These are phyloP conservation scores for Cettia cetti DNA, from an alignment of 2,113 vertebrate genomes.

Conservation along the genomic window DNA sequence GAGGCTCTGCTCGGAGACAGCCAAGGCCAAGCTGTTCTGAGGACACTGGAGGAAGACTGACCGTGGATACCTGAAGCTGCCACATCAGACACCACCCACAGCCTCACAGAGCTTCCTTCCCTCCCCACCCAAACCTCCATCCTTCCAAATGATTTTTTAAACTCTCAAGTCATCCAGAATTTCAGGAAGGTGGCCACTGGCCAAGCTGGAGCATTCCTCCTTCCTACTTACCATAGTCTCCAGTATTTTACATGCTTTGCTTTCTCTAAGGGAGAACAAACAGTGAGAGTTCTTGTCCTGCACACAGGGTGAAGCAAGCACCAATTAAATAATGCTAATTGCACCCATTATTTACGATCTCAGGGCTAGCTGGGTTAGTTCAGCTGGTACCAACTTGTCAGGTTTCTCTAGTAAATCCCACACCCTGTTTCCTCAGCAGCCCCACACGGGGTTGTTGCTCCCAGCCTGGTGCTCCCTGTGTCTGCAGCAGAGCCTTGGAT, in stretches of 20 bases:
- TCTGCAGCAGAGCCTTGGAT: not conserved
- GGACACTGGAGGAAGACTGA: not conserved
- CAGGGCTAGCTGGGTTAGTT: not conserved
- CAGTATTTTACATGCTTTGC: not conserved
- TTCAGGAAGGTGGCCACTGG: not conserved
- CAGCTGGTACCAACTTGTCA: not conserved
- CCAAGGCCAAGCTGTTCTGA: not conserved
- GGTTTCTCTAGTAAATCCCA: not conserved
- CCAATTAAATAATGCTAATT: not conserved
- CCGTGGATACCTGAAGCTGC: not conserved
- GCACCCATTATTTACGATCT: not conserved
- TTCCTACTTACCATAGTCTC: not conserved
- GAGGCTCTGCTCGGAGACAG: not conserved
- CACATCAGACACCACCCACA: not conserved
- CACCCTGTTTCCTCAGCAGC: not conserved
- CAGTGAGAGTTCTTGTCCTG: not conserved
- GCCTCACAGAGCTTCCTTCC: not conserved
- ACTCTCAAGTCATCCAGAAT: not conserved
- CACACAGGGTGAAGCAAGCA: not conserved
- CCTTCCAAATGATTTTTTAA: not conserved
- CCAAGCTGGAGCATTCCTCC: not conserved
- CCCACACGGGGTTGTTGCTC: not conserved
- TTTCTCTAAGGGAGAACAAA: not conserved
- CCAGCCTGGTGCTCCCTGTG: not conserved
- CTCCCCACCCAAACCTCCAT: not conserved